Evolutionary conservation across 2,797 vertebrate genomes (phyloP), one percentile per base, ranked within the genome.

Genomic region (Taenioides sp.): DNA sequence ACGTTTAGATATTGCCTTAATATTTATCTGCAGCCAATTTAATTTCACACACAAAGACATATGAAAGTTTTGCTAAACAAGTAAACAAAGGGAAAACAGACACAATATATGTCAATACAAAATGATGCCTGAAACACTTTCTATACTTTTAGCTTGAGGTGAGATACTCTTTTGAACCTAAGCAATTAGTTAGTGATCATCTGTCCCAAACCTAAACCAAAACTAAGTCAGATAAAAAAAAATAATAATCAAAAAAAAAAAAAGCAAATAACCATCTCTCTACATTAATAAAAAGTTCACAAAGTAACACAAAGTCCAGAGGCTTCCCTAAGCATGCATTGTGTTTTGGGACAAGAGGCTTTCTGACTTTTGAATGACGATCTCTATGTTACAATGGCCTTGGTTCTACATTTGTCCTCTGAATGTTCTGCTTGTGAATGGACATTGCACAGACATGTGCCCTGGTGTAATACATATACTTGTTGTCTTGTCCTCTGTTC

Each of bases 351-450:
- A 47, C 43, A 47, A 4, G 43, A 47, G 43, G 14, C 14, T 47
- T 47, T 47, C 54, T 4, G 17, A 50, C 16, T 70, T 67, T 61
- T 68, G 9, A 58, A 37, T 14, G 7, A 72, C 75, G 75, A 84
- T 85, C 59, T 55, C 47, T 31, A 62, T 65, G 47, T 37, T 60
- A 55, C 12, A 1, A 22, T 74, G 89, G 69, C 89, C 85, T 90
- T 90, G 87, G 84, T 84, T 57, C 9, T 67, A 27, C n/a, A 75
- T 62, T 81, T 70, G 63, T 62, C 76, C 43, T 57, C 43, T 23
- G 64, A 66, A 80, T 60, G 72, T 54, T 65, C 73, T 68, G 17
- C 49, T 73, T 22, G 28, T 70, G 65, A 23, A 2, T 34, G 34
- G 47, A 43, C 40, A 58, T 78, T 49, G 40, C 40, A 75, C 66